Base-by-base conservation (phyloP, 2,888 invertebrate genomes). In the Iselma pallidipennis region DNA sequence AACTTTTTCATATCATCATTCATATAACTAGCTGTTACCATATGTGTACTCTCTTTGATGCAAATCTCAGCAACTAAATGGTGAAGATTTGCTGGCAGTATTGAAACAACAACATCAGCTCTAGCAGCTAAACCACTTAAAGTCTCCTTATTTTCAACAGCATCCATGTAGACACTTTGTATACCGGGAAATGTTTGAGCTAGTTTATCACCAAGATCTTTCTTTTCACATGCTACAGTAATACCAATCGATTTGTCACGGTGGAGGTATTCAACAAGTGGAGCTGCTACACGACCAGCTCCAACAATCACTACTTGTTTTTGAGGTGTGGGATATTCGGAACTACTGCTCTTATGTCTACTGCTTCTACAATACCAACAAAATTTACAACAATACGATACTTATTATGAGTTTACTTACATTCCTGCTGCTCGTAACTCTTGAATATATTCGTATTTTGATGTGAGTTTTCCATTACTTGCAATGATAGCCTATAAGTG, bases 1-100 rank as follows among this genome's bases (percentile, higher is more conserved):
- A 97, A 82, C 0, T 87, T 87, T 73, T 86, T 88, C 72, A 99
- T 91, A 74, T 92, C 90, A 1, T 94, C 91, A 10, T 92, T 91
- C 58, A 95, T 88, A 76, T 99, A 99, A 63, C 96, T 97, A 0
- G 98, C 97, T 0, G 99, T 99, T 16, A 99, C 96, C 89, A 99
- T 89, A 79, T 99, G 95, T 0, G 91, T 91, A 65, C 89, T 88
- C 63, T 91, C 86, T n/a, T 87, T 86, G 55, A 99, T 91, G 78
- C 98, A 99, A 16, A 90, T 88, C 73, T 89, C 87, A 0, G 98
- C 98, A 2, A 92, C 89, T 4, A 89, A 83, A 0, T 94, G 92
- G 79, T 99, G 99, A 29, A 97, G 85, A 14, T 89, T 85, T 76
- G 96, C 97, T 0, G 99, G 99, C 50, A 99, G 83, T 48, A 99